Evolutionary conservation across 2,113 vertebrate species (phyloP), one percentile per base, ranked within the genome.

Genomic region (Pholis gunnellus): DNA sequence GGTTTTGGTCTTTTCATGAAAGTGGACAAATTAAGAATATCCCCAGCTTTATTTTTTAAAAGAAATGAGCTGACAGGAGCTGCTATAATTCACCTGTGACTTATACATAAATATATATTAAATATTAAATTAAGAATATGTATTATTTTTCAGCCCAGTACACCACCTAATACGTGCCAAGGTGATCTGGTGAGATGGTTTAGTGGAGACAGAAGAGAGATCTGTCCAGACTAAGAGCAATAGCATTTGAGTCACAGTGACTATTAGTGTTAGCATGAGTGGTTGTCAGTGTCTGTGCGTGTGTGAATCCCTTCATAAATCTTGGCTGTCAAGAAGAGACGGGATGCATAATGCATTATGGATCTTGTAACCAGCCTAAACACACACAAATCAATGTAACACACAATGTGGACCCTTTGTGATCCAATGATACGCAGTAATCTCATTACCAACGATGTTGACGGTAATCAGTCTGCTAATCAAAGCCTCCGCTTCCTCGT

Each of bases 301-400:
- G 63, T 78, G 63, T 68, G 79, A 75, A 65, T 84, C 79, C 60
- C 66, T 73, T 83, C 10, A 78, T 84, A 78, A 66, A 83, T 80
- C 48, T 36, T 5, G 48, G 60, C 63, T 67, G 79, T 57, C 72
- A 78, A 48, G 74, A 57, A 42, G 63, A 42, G 34, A 70, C 64
- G 18, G 29, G 48, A 79, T 71, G 17, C 25, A 36, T 72, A 59
- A 85, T 82, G 54, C 71, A 40, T 63, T 34, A 80, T 87, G 78
- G 78, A 76, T 84, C 56, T 72, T 11, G 59, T 87, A 90, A 79
- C 86, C 78, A 88, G 76, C 72, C 69, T 57, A 74, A 80, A 66
- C 9, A 7, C 68, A 67, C 40, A 72, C 73, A 17, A 25, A 76
- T 80, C 38, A 27, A 9, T 78, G 57, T 22, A 15, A 48, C 29